Evolutionary conservation across 2,113 vertebrate genomes (phyloP).

Genomic region (Proterorhinus semilunaris): DNA sequence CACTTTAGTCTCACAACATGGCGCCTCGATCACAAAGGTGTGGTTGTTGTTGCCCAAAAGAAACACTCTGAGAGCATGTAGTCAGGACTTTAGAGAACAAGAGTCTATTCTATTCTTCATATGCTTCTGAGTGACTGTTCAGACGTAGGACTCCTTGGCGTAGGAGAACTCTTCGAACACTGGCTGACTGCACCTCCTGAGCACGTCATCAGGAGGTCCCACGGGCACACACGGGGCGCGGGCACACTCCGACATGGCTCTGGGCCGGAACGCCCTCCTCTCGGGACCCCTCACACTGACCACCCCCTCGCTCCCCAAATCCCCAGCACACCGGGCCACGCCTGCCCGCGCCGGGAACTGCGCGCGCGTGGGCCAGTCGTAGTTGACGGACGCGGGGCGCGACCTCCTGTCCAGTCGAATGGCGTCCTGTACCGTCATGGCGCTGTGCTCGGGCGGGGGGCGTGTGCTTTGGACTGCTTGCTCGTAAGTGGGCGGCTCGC

Average conservation of each 20-base stretch:
- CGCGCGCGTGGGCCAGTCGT: conserved; percentile 39
- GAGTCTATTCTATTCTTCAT: background rate
- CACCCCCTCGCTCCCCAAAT: background rate
- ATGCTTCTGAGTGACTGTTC: conserved; percentile 40
- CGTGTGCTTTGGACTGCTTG: conserved; percentile 75
- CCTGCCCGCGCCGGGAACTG: too few species aligned
- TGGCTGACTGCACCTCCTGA: conserved; percentile 81
- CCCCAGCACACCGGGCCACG: background rate
- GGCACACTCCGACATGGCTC: conserved; percentile 80
- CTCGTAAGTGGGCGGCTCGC: conserved; percentile 85
- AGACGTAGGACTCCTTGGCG: conserved; percentile 93
- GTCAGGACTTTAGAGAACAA: background rate
- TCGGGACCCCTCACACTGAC: conserved; percentile 14
- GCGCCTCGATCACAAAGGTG: too few species aligned
- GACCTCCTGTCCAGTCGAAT: conserved; percentile 60
- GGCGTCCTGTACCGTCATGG: conserved; percentile 82
- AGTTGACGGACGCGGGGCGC: conserved; percentile 63
- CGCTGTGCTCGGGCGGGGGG: conserved; percentile 42
- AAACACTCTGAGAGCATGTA: too few species aligned
- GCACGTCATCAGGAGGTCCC: conserved; percentile 60
- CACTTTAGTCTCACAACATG: too few species aligned
- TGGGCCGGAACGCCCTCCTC: conserved; percentile 68
- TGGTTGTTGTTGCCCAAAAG: too few species aligned
- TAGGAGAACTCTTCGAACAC: conserved; percentile 84
- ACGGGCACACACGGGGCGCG: conserved; percentile 44